Conservation (phyloP, 2,113 vertebrate species). For the Columbina picui region DNA sequence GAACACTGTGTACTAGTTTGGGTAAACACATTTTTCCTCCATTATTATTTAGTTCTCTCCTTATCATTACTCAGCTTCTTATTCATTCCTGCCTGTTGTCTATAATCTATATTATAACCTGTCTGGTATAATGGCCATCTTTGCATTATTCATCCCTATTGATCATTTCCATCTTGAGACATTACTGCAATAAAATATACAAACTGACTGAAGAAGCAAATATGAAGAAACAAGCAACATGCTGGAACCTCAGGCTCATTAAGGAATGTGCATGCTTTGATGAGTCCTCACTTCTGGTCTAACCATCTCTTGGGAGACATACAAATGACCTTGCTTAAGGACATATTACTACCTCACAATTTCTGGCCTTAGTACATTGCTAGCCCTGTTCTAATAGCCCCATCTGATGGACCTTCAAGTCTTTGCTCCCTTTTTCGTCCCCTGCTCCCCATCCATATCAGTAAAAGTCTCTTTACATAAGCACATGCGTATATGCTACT, state of each 20-base stretch:
- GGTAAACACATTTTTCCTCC: neutral
- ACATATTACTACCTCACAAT: neutral
- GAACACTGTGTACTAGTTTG: neutral
- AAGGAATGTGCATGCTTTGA: neutral
- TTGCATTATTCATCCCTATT: neutral
- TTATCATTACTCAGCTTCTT: neutral
- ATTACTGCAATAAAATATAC: neutral
- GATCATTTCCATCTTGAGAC: neutral
- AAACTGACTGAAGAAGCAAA: neutral
- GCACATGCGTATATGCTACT: fast-evolving
- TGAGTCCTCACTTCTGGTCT: neutral
- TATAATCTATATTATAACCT: neutral
- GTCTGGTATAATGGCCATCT: neutral
- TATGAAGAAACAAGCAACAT: neutral
- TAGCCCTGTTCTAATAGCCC: neutral
- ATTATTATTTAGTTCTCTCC: neutral
- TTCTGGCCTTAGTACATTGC: neutral
- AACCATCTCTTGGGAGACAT: fast-evolving
- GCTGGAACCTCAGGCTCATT: neutral
- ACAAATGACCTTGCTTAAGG: neutral
- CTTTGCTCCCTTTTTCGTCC: neutral
- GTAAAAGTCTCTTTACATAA: neutral
- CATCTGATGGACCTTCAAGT: neutral
- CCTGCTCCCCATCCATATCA: neutral
- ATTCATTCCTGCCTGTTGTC: neutral